Base-by-base conservation (phyloP, 92 coral and sea anemone genomes). In the Chrysogorgia sp. region DNA sequence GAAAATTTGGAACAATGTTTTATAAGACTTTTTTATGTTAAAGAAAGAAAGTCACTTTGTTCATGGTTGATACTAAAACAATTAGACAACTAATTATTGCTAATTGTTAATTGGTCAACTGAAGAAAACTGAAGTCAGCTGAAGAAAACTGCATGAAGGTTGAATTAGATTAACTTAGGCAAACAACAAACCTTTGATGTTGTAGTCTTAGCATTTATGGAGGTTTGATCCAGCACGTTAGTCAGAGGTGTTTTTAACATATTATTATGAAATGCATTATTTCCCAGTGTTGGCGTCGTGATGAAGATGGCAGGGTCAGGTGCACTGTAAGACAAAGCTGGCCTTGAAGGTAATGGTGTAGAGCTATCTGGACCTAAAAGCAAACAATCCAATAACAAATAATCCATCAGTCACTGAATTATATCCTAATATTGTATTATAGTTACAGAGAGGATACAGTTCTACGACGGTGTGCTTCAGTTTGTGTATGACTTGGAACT, bases 341-440 rank as follows among this genome's bases (percentile, higher is more conserved):
- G 32, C 30, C 17, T 56, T 52, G 49, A 52, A 23, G 65, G 79
- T 72, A 72, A 53, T 33, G 79, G 65, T n/a, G 79, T 72, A n/a
- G 79, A 72, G 50, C 79, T 72, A 25, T 8, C n/a, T 10, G 65
- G 79, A 19, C 79, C 79, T 72, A 57, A 57, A 23, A 17, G 77
- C 41, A 71, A 68, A 68, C 21, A 1, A 61, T 61, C 40, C 30
- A 32, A 8, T 21, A 25, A 7, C 32, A 3, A 13, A 47, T 41
- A 66, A 2, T 30, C 64, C 29, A 12, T 28, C 64, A n/a, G 29
- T 14, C 29, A 58, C 22, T 1, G 12, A 1, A 12, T 19, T 14
- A 58, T 19, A 20, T 15, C 12, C 24, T 58, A 19, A 58, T 2
- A 58, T 14, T 58, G n/a, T n/a, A n/a, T n/a, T n/a, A n/a, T n/a